Base-by-base conservation (phyloP, 35 echinoderm and acorn worm species). In the Stichopus chloronotus region DNA sequence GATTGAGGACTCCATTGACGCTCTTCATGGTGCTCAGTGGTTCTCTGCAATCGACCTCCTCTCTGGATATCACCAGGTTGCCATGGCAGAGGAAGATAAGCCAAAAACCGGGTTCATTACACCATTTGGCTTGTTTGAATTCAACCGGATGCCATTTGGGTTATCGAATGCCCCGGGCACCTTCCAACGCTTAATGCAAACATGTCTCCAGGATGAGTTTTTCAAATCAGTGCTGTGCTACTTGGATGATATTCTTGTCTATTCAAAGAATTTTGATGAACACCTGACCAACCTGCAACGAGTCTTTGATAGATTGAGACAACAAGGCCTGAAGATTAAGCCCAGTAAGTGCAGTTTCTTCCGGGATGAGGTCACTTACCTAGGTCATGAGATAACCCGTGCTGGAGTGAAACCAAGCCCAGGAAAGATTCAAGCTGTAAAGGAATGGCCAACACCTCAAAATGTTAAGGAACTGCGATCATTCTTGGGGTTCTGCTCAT, bases 1-100 rank as follows among this genome's bases (percentile, higher is more conserved):
- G 19, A 95, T 95, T 3, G 94, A 94, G 8, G 94, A 95, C 20
- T 90, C 86, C 3, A 84, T 95, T 0, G 94, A 95, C 59, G 63
- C 94, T 19, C 79, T 94, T 21, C n/a, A 88, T 82, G 88, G 88
- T 12, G 19, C 77, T 79, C 53, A 95, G 58, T 95, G 59, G 53
- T 95, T 95, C 61, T 95, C 94, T 61, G 81, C 59, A 57, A 74
- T 95, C 13, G 94, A 92, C 55, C 69, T 91, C 16, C 65, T 79
- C 5, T 94, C 87, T 12, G 93, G 93, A 13, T 93, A 93, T 19
- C 84, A 88, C 25, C 92, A 89, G 59, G 85, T 93, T 14, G n/a
- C 87, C 19, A 55, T 94, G 72, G 77, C 54, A 60, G 76, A 91
- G 5, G 6, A 13, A 82, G 93, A 94, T 58, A 53, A 79, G 7